phyloP scores from a whole-genome alignment of 2,113 vertebrate species.

The Osmerus eperlanus region DNA sequence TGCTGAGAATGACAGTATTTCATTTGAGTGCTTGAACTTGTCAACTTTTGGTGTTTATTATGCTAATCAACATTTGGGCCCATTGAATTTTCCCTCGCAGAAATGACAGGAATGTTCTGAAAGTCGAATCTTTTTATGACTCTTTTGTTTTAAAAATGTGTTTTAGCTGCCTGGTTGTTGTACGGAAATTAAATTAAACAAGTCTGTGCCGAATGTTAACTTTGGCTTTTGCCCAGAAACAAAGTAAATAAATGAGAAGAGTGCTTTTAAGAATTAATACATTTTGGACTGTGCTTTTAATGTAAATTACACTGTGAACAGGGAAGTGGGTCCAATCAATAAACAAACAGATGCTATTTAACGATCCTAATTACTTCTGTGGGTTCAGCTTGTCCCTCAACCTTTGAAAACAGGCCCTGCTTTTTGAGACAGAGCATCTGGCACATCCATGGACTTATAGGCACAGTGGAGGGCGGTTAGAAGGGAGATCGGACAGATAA shows the following conservation, averaged over 20 bases:
- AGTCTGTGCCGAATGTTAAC: conserved; percentile 41
- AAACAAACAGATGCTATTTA: neutral
- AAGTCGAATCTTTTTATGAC: conserved; percentile 4
- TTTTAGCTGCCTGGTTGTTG: conserved; percentile 16
- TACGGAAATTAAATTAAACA: conserved; percentile 30
- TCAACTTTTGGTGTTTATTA: conserved; percentile 7
- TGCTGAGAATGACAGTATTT: conserved; percentile 20
- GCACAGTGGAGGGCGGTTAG: conserved; percentile 20
- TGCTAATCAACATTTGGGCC: conserved; percentile 3
- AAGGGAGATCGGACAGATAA: conserved; percentile 13
- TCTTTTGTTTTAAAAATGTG: conserved; percentile 5
- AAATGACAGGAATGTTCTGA: conserved; percentile 6
- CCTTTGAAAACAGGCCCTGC: neutral
- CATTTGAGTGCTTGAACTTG: conserved; percentile 20
- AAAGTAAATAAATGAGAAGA: conserved; percentile 46
- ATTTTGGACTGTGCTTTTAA: conserved; percentile 11
- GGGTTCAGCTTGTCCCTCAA: conserved; percentile 23
- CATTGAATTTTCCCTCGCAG: neutral
- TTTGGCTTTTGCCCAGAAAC: conserved; percentile 22
- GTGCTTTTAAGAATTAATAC: conserved; percentile 34
- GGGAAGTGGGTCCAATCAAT: neutral
- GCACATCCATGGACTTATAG: conserved; percentile 13
- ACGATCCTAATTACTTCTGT: conserved; percentile 17
- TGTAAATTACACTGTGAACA: neutral
- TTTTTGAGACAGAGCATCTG: neutral